A percentile compares a stretch with the other conserved stretches of the same genome.
phyloP scores from a whole-genome alignment of 1,140 invertebrate genomes.

The Polypedilum vanderplanki region DNA sequence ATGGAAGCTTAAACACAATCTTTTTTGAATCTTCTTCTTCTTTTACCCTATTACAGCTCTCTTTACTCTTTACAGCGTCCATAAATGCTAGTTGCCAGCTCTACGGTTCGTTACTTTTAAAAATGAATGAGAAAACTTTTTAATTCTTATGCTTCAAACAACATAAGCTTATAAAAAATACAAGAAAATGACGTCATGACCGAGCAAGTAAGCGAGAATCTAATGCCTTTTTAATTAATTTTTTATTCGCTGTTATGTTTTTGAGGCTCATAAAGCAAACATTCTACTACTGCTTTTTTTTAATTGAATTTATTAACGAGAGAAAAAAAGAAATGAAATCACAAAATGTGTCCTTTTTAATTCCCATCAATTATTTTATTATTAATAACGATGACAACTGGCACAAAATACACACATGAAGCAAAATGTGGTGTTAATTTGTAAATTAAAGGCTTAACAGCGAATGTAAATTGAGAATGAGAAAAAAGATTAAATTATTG shows the following conservation, averaged over 20 bases:
- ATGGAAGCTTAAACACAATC: constrained; percentile 26
- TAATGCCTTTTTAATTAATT: constrained; percentile 9
- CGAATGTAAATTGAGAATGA: background rate
- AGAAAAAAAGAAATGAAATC: too few relatives aligned
- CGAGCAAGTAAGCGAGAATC: background rate
- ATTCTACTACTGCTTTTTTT: too few relatives aligned
- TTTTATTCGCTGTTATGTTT: background rate
- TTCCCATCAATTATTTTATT: too few relatives aligned
- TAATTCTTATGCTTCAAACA: background rate
- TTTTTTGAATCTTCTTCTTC: background rate
- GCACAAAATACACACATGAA: too few relatives aligned
- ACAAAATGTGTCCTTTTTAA: too few relatives aligned
- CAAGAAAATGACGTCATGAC: too few relatives aligned
- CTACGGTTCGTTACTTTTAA: background rate
- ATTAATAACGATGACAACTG: too few relatives aligned
- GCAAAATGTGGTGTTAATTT: background rate
- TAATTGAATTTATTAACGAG: too few relatives aligned
- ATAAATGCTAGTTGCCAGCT: background rate
- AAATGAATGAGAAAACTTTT: constrained; percentile 1
- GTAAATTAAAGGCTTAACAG: constrained; percentile 7
- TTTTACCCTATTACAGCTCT: too few relatives aligned
- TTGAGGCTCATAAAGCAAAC: background rate
- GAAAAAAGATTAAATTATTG: background rate
- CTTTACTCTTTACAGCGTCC: background rate
- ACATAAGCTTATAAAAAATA: too few relatives aligned